Evolutionary conservation across 1,140 invertebrate species (phyloP).

Genomic region (Eumaeus atala): DNA sequence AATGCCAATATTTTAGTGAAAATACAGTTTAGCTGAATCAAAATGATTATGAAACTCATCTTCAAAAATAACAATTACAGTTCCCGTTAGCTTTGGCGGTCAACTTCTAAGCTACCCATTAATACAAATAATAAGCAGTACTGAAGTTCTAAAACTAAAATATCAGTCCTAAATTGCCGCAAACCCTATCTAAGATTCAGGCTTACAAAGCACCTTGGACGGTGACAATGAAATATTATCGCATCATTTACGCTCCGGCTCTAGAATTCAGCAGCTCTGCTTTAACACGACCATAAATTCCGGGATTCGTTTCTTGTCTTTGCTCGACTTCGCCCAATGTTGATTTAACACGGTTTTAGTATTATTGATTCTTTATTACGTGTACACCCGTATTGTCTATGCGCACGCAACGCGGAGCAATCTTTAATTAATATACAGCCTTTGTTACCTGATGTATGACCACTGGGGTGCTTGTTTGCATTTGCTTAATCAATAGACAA

Average conservation of each 20-base stretch:
- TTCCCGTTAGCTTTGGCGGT: background rate
- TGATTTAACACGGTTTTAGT: conserved; percentile 73
- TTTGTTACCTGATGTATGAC: conserved; percentile 45
- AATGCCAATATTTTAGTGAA: no score
- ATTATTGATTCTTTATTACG: conserved; percentile 73
- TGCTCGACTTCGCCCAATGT: conserved; percentile 61
- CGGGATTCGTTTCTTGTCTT: conserved; percentile 69
- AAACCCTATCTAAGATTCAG: conserved; percentile 29
- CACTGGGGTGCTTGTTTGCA: conserved; percentile 23
- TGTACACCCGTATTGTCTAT: conserved; percentile 59
- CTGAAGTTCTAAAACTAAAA: conserved; percentile 18
- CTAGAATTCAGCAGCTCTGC: conserved; percentile 48
- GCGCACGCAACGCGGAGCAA: conserved; percentile 62
- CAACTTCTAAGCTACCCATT: background rate
- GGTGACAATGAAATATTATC: conserved; percentile 54
- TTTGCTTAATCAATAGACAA: conserved; percentile 10
- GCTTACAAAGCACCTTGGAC: conserved; percentile 37
- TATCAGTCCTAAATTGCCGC: conserved; percentile 24
- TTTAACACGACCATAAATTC: conserved; percentile 58
- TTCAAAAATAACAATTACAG: no score
- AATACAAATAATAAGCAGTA: background rate
- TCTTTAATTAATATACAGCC: conserved; percentile 61
- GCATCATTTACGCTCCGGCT: conserved; percentile 45
- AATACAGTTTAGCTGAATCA: no score
- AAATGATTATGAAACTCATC: no score